Percentiles rank a stretch among this genome's conserved stretches.
Evolutionary conservation across 2,113 vertebrate species (phyloP).

Genomic region (Labeo catla): DNA sequence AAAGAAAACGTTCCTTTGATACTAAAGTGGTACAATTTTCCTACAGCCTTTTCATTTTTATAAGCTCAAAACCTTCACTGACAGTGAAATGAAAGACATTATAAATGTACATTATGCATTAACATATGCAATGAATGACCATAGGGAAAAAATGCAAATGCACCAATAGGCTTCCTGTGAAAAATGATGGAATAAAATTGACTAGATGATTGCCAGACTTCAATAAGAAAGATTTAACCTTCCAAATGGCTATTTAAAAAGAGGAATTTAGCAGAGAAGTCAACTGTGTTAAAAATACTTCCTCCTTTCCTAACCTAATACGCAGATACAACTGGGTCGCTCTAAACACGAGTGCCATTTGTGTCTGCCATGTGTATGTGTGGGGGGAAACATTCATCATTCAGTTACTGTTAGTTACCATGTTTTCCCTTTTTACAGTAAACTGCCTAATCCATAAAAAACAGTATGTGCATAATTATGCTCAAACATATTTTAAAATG

Average conservation of each 20-base stretch:
- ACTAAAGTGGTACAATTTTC: neutral
- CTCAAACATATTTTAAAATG: neutral
- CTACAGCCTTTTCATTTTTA: neutral
- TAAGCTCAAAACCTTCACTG: neutral
- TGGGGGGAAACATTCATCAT: neutral
- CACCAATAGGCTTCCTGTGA: neutral
- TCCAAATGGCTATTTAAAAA: neutral
- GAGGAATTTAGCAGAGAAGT: neutral
- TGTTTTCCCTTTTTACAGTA: too few species aligned
- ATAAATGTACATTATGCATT: slow-evolving; percentile 4
- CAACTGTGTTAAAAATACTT: neutral
- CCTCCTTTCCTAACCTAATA: neutral
- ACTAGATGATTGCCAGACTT: neutral
- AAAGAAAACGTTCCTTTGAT: slow-evolving; percentile 7
- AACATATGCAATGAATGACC: neutral
- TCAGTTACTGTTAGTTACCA: too few species aligned
- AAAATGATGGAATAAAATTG: neutral
- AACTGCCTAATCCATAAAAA: neutral
- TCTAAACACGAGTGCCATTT: neutral
- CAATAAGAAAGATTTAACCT: neutral
- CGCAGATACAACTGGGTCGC: neutral
- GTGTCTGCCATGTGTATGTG: neutral
- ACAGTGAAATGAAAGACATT: neutral
- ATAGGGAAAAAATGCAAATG: neutral
- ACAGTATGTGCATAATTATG: neutral